These are phyloP conservation scores for Crotalus adamanteus DNA, from an alignment of 2,797 vertebrate species.

Conservation along the genomic window DNA sequence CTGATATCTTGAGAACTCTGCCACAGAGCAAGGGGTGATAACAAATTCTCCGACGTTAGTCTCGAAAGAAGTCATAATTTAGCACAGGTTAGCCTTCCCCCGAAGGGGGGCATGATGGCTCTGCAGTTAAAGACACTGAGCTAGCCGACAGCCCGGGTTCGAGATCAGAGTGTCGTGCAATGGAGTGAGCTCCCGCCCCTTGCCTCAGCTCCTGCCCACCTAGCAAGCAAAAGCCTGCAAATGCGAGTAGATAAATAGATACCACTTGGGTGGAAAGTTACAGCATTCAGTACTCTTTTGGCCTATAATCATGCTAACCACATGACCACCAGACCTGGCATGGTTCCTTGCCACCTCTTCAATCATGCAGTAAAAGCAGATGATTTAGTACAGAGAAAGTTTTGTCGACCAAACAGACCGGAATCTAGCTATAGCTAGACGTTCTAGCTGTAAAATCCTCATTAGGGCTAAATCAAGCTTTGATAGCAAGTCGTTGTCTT, in stretches of 20 bases:
- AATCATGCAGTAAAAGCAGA: background rate
- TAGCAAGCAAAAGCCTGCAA: too few species aligned
- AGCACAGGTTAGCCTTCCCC: conserved; percentile 32
- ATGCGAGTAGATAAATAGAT: too few species aligned
- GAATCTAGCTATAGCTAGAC: background rate
- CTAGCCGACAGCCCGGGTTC: too few species aligned
- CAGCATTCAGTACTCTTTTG: too few species aligned
- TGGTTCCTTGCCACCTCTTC: background rate
- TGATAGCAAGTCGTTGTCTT: background rate
- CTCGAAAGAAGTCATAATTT: background rate
- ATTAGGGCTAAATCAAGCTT: background rate
- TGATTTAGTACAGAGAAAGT: background rate
- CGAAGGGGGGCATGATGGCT: background rate
- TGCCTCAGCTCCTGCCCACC: too few species aligned
- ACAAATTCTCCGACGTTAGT: conserved; percentile 38
- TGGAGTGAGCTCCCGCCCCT: too few species aligned
- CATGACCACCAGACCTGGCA: background rate
- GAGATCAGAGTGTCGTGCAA: too few species aligned
- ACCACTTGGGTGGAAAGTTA: too few species aligned
- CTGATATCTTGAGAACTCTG: background rate
- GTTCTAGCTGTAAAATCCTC: background rate
- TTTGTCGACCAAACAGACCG: background rate
- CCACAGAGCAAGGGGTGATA: conserved; percentile 10
- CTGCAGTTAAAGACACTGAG: too few species aligned
- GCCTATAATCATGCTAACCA: too few species aligned